These are phyloP conservation scores for crab-eating macaque (Macaca fascicularis) DNA, from an alignment of 2,113 vertebrate genomes.

Conservation along the genomic window DNA sequence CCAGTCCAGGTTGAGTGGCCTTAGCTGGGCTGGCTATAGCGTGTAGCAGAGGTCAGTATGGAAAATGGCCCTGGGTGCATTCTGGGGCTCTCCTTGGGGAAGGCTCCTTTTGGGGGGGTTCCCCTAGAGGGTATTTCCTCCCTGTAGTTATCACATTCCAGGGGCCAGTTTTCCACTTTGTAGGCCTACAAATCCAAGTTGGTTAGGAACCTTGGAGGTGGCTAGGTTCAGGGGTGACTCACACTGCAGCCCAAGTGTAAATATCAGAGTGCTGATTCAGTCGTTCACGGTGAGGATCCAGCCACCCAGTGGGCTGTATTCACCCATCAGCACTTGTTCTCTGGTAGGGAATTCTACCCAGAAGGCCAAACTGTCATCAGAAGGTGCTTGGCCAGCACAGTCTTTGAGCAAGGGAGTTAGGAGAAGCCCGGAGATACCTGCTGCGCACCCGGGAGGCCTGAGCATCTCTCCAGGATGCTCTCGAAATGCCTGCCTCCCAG, in stretches of 20 bases:
- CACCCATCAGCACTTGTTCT: background rate
- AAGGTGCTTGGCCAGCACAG: background rate
- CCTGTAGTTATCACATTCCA: background rate
- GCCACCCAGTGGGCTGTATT: fast-evolving
- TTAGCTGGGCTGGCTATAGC: background rate
- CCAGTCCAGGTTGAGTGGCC: background rate
- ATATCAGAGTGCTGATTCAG: background rate
- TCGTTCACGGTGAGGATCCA: fast-evolving
- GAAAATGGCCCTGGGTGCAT: background rate
- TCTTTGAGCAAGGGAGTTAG: background rate
- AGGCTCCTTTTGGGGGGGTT: background rate
- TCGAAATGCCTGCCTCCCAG: background rate
- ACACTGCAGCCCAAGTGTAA: fast-evolving
- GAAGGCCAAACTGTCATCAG: background rate
- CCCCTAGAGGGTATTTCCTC: background rate
- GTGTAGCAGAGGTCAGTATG: background rate
- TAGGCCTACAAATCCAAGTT: background rate
- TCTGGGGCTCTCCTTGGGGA: background rate
- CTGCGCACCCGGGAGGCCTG: background rate
- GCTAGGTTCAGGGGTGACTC: background rate
- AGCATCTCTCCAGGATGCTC: background rate
- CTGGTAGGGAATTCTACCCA: background rate
- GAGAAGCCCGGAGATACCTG: background rate
- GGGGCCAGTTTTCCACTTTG: background rate
- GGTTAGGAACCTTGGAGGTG: background rate